A percentile compares a stretch with the other conserved stretches of the same genome.
phyloP scores from a whole-genome alignment of 2,113 vertebrate species.

The Hippocampus barbouri region DNA sequence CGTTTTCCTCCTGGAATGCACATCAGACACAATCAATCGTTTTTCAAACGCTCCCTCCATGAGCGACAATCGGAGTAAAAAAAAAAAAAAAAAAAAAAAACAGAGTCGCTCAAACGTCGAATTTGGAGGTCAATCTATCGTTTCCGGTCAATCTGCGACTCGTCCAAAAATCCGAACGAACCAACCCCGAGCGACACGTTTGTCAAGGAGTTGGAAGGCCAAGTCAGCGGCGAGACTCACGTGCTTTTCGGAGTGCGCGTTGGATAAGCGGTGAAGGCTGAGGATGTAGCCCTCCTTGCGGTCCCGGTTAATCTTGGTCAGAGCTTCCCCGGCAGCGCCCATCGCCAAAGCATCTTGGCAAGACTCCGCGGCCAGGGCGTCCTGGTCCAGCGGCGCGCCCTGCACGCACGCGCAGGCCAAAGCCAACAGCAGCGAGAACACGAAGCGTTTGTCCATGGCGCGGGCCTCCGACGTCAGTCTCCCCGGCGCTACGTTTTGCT shows the following conservation, averaged over 20 bases:
- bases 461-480: neutral
- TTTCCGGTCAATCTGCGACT: no score
- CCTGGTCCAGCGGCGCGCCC: slow-evolving; percentile 42
- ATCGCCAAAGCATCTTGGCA: slow-evolving; percentile 45
- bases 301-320: slow-evolving; percentile 68
- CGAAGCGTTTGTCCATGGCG: slow-evolving; percentile 55
- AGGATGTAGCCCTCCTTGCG: slow-evolving; percentile 66
- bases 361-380: slow-evolving; percentile 14
- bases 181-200: neutral
- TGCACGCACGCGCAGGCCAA: slow-evolving; percentile 35
- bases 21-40: slow-evolving; percentile 1
- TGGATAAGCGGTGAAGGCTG: slow-evolving; percentile 56
- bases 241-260: slow-evolving; percentile 51
- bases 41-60: no score
- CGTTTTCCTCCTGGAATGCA: slow-evolving; percentile 50
- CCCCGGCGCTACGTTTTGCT: neutral
- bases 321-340: slow-evolving; percentile 49
- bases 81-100: no score
- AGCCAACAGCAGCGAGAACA: slow-evolving; percentile 47
- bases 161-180: neutral
- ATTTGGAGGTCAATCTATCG: no score
- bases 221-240: slow-evolving; percentile 50
- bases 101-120: no score
- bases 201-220: no score
- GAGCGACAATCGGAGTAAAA: no score